Base-by-base conservation (phyloP, 2,888 invertebrate species). In the Noctua janthina region DNA sequence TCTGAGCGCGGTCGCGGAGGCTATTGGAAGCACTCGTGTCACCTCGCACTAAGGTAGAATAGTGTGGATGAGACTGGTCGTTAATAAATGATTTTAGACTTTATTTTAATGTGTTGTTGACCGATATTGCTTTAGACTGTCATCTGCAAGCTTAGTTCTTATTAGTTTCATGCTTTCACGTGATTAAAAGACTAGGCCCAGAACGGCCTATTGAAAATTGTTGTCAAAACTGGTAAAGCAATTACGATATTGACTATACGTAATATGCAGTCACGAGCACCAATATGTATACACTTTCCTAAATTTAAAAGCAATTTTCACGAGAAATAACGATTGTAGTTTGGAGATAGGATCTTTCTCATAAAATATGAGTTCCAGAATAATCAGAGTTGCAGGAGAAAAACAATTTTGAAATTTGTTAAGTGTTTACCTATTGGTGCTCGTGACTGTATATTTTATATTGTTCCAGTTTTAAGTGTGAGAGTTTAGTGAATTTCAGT, bases 11-110 rank as follows among this genome's bases (percentile, higher is more conserved):
- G 92, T 91, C 88, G 88, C 86, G 89, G 83, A 87, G 91, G 92
- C 94, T 92, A 93, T 94, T 93, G 94, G 88, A 74, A 92, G 91
- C 94, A 94, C 94, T 93, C 92, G 93, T 87, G 92, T 87, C 92
- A 89, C 86, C 86, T 89, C 86, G 78, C 80, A 73, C 66, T 68
- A 49, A 69, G 88, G 15, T 76, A 49, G 81, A 66, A 35, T 79
- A 69, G 69, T 78, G 76, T 90, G 90, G 92, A 92, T 81, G 83
- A 11, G 90, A 43, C 49, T n/a, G n/a, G 1, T n/a, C 39, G 46
- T 51, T 68, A n/a, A 4, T 20, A 39, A 23, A 13, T 6, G 11
- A n/a, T 83, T 67, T 76, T 51, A 43, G 13, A 15, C 15, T 72
- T 49, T 51, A 49, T 62, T 49, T 39, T 2, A 6, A 15, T 62